Conservation (phyloP, 2,888 invertebrate species). For the Lumbricus terrestris region DNA sequence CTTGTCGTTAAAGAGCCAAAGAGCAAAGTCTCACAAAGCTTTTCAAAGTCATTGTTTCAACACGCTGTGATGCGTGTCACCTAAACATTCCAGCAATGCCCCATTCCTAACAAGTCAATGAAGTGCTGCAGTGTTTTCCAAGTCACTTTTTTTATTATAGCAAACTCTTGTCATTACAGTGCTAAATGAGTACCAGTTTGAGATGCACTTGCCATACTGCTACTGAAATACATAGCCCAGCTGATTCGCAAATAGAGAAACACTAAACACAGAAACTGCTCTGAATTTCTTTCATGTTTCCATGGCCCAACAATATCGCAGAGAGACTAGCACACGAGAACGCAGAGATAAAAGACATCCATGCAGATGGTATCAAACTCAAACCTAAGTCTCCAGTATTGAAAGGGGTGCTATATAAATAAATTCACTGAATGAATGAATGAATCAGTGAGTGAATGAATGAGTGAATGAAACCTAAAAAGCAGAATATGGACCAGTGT, state of each 20-base stretch:
- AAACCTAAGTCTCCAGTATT: not conserved
- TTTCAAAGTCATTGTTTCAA: not conserved
- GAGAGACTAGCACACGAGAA: not conserved
- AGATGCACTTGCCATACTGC: not conserved
- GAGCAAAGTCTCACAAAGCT: not conserved
- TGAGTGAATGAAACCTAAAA: slow-evolving; percentile 10
- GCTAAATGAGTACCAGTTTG: not conserved
- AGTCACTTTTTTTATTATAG: too few relatives aligned
- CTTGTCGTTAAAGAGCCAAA: not conserved
- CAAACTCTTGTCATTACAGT: too few relatives aligned
- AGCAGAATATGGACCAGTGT: not conserved
- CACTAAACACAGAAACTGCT: too few relatives aligned
- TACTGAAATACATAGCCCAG: not conserved
- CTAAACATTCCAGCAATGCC: not conserved
- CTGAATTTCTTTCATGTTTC: not conserved
- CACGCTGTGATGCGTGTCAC: not conserved
- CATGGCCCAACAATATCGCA: not conserved
- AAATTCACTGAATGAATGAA: too few relatives aligned
- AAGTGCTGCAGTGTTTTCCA: too few relatives aligned
- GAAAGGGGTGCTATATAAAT: too few relatives aligned
- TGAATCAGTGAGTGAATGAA: too few relatives aligned
- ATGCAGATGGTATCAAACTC: too few relatives aligned
- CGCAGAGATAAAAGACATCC: not conserved
- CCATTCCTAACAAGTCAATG: too few relatives aligned
- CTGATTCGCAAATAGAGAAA: not conserved